Percentiles rank a stretch among this genome's conserved stretches.
Conservation (phyloP, 2,888 invertebrate genomes). For the Mesoligia furuncula region DNA sequence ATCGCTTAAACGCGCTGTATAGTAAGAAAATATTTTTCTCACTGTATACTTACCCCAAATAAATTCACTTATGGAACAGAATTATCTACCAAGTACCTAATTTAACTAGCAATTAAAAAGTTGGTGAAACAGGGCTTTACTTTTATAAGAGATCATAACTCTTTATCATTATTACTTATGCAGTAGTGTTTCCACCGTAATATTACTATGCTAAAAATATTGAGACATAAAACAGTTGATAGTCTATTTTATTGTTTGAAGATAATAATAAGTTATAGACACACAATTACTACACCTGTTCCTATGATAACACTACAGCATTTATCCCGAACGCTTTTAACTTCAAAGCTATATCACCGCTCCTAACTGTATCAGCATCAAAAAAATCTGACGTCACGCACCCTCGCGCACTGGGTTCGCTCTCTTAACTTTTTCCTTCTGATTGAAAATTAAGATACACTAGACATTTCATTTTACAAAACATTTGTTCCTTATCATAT, state of each 20-base stretch:
- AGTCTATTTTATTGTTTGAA: not conserved
- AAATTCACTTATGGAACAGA: not conserved
- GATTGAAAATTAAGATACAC: constrained; percentile 64
- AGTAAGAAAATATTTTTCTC: too few species aligned
- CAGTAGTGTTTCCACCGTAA: not conserved
- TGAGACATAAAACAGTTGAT: constrained; percentile 5
- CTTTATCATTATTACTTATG: not conserved
- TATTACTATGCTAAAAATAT: not conserved
- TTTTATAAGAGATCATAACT: not conserved
- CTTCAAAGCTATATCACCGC: constrained; percentile 52
- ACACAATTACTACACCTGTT: constrained; percentile 42
- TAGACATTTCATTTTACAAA: constrained; percentile 62
- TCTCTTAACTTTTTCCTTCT: constrained; percentile 41
- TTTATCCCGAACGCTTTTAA: constrained; percentile 27
- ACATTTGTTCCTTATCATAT: constrained; percentile 62
- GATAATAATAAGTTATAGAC: constrained; percentile 14
- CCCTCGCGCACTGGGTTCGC: constrained; percentile 21
- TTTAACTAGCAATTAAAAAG: too few species aligned
- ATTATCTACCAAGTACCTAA: too few species aligned
- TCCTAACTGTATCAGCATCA: constrained; percentile 15
- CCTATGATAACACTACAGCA: not conserved
- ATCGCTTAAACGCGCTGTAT: too few species aligned
- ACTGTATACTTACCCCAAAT: not conserved
- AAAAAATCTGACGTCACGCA: constrained; percentile 30
- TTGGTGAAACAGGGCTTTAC: too few species aligned